Base-by-base conservation (phyloP, 53 echinoderm and acorn worm species). In the Apostichopus leukothele region DNA sequence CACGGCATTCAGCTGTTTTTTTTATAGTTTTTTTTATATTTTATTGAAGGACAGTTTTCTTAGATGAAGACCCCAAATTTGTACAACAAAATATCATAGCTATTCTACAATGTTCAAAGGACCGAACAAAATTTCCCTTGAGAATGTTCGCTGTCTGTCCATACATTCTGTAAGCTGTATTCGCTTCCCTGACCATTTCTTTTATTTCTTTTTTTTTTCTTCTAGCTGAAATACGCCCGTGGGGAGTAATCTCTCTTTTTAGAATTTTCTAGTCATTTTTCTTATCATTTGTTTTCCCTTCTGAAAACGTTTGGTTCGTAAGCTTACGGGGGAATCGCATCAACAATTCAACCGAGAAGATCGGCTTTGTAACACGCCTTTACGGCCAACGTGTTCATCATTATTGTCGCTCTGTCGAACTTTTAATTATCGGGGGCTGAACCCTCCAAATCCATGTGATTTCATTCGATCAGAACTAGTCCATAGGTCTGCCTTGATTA, bases 331-430 rank as follows among this genome's bases (percentile, higher is more conserved):
- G 19, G 59, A 81, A 81, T 81, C 81, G 81, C 59, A 81, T 53
- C 59, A 81, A 13, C 81, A 55, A 55, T 19, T 81, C 81, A 23
- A 81, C 81, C 81, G 81, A 81, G 54, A 81, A 55, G 55, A 81
- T 59, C 81, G 81, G 81, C 81, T 81, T 81, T 81, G 81, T 81
- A 81, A 81, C 81, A 81, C 55, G 81, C 81, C 81, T 81, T 81
- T 57, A 81, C 81, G 59, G 55, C 55, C 81, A 81, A 55, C 81
- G 81, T 81, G 81, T 81, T 59, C 54, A 20, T 21, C 81, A 81
- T 81, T 81, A 81, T 57, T 25, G 53, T 55, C 81, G 81, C 81
- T 81, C 81, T 54, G 23, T 81, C 81, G 81, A 81, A 81, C 57
- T 81, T 81, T 81, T 81, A 81, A 81, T 81, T 81, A 81, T 81